A percentile compares a stretch with the other conserved stretches of the same genome.
Evolutionary conservation across 2,113 vertebrate species (phyloP).

Genomic region (Hyperopisus bebe): DNA sequence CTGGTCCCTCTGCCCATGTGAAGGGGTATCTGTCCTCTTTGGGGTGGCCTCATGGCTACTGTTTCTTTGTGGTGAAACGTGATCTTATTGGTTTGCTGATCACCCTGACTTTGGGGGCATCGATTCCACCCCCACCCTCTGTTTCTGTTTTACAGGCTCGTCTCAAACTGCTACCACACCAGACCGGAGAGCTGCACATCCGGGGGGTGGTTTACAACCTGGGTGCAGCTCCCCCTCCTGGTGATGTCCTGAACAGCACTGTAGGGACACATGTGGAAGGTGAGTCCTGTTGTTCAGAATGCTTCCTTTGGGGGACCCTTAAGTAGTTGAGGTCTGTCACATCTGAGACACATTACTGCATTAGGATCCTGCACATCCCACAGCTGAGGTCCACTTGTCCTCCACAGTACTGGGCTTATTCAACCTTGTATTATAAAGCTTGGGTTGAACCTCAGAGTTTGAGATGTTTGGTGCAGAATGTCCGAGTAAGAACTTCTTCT

Average conservation of each 20-base stretch:
- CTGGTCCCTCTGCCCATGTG: not conserved
- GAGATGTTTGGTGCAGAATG: not conserved
- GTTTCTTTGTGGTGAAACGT: not conserved
- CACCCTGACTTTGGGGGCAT: not conserved
- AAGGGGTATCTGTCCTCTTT: not conserved
- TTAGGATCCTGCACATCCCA: not conserved
- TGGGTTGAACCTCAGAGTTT: not conserved
- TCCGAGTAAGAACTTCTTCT: not conserved
- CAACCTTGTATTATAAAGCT: not conserved
- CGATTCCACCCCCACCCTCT: not conserved
- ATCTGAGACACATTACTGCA: not conserved
- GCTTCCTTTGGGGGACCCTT: not conserved
- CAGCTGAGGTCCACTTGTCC: not conserved
- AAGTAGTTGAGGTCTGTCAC: not conserved
- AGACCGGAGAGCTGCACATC: constrained; percentile 87
- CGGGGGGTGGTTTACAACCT: constrained; percentile 89
- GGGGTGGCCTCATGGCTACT: not conserved
- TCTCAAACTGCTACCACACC: constrained; percentile 87
- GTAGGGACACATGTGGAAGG: constrained; percentile 64
- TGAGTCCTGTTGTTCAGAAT: constrained; percentile 44
- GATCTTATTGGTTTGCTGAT: not conserved
- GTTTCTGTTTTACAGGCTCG: constrained; percentile 74
- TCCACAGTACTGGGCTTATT: not conserved
- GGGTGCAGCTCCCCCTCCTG: constrained; percentile 63
- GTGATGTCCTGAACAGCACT: constrained; percentile 64